Base-by-base conservation (phyloP, 2,113 vertebrate genomes). In the Seriola dumerili region DNA sequence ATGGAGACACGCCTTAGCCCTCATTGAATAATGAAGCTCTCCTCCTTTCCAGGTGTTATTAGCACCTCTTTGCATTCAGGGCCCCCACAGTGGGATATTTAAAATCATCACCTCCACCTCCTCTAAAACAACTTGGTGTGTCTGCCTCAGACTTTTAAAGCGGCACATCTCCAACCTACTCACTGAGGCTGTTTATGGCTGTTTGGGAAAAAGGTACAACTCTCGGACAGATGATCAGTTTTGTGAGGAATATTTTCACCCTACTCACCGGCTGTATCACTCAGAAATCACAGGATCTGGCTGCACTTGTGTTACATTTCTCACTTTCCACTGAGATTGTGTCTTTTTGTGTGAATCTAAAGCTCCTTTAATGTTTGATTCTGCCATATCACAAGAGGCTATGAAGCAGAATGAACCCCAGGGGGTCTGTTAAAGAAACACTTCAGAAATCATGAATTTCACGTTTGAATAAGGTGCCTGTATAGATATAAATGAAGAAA, bases 41-140 rank as follows among this genome's bases (percentile, higher is more conserved):
- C 65, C 75, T 84, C 85, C 82, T 86, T 68, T 72, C 85, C 85
- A 90, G 84, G 88, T 93, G 84, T 76, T 86, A 32, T 69, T 70
- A 23, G 71, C 8, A 3, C 36, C 74, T 69, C 55, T 80, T 62
- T 73, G 10, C 66, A 68, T 58, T 79, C 65, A 59, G 46, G 23
- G 71, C 14, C 14, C 21, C 5, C 10, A 8, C 61, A 36, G 19
- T 38, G 66, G 70, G 77, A 76, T 38, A 75, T 48, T 62, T 6
- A 46, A 78, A 81, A 64, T 8, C 25, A 21, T 55, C 25, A 23
- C 0, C 12, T 42, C 11, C 36, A 46, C 36, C 13, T 72, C 29
- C 25, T 69, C 23, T 2, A 13, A 86, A 71, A 21, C 34, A 46
- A n/a, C 23, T n/a, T 19, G 8, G 9, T 66, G 62, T 76, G 23